phyloP scores from a whole-genome alignment of 2,888 invertebrate species.

The Melinaea marsaeus region DNA sequence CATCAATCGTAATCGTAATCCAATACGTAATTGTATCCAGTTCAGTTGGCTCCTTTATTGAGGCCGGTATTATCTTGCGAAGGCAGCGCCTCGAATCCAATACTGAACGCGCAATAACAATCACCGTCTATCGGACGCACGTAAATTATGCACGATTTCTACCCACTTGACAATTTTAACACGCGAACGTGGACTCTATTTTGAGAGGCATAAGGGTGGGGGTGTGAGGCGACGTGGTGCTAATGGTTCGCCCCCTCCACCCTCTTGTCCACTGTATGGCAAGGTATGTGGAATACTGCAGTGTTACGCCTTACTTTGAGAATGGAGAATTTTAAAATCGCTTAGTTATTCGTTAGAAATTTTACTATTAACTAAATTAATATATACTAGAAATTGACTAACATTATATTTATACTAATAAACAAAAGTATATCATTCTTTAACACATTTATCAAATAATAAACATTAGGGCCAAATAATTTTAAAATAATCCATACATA shows the following conservation, averaged over 20 bases:
- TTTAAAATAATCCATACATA: too few relatives aligned
- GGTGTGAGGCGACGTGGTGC: slow-evolving; percentile 53
- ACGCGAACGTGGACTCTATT: slow-evolving; percentile 39
- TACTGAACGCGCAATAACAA: slow-evolving; percentile 74
- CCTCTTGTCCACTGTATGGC: slow-evolving; percentile 19
- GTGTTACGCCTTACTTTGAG: slow-evolving; percentile 1
- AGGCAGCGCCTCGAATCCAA: slow-evolving; percentile 65
- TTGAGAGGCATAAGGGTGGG: slow-evolving; percentile 19
- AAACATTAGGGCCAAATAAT: too few relatives aligned
- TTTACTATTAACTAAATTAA: too few relatives aligned
- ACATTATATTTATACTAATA: too few relatives aligned
- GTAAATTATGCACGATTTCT: slow-evolving; percentile 71
- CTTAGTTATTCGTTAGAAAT: too few relatives aligned
- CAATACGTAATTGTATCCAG: slow-evolving; percentile 30
- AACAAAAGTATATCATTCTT: too few relatives aligned
- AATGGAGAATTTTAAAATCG: neutral
- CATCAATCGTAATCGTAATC: neutral
- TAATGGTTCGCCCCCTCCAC: slow-evolving; percentile 63
- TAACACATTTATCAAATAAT: too few relatives aligned
- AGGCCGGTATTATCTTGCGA: slow-evolving; percentile 51
- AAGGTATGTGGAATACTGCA: slow-evolving; percentile 2
- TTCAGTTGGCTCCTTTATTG: slow-evolving; percentile 36
- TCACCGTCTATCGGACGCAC: slow-evolving; percentile 74
- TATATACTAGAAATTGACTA: too few relatives aligned
- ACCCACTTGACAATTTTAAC: slow-evolving; percentile 22